Base-by-base conservation (phyloP, 2,797 vertebrate species). In the Eidolon dupreanum region DNA sequence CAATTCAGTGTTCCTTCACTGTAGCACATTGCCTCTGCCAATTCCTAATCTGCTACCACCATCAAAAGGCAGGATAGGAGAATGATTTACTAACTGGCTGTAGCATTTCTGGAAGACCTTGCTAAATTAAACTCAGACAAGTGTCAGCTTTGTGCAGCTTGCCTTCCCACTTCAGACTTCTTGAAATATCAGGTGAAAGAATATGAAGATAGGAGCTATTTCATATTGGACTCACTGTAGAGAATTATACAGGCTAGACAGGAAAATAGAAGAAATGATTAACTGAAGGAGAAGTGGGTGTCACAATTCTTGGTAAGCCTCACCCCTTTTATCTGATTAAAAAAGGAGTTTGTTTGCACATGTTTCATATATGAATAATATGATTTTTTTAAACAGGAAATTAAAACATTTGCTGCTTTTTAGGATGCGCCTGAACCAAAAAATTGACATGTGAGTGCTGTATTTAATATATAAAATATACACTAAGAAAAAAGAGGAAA, bases 281-380 rank as follows among this genome's bases (percentile, higher is more conserved):
- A 77, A 63, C 4, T 41, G 65, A 79, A 83, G 46, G 78, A 92
- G 57, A 90, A 68, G 19, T 65, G 8, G 22, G n/a, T 78, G 66
- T 66, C 73, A 49, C 24, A 31, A 17, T 82, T 57, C 10, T 53
- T 49, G 55, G 77, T 93, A 78, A 79, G 38, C 83, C 63, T 51
- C 82, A 74, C 79, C 83, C 73, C 57, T 70, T 74, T 95, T 75
- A 96, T 89, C 93, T 94, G 91, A 90, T 97, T 90, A 88, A 93
- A 88, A 43, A 71, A 53, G 65, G 55, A 89, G 36, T 86, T 90
- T 93, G 88, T 89, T 94, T 96, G 89, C 81, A 83, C 93, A 91
- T 75, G 89, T 63, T 84, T 93, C 83, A 94, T 43, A 10, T 66
- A 66, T 84, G 83, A 95, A 82, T 83, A 95, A 86, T 79, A 41